A percentile compares a stretch with the other conserved stretches of the same genome.
phyloP scores from a whole-genome alignment of 2,888 invertebrate genomes.

The Lysandra bellargus region DNA sequence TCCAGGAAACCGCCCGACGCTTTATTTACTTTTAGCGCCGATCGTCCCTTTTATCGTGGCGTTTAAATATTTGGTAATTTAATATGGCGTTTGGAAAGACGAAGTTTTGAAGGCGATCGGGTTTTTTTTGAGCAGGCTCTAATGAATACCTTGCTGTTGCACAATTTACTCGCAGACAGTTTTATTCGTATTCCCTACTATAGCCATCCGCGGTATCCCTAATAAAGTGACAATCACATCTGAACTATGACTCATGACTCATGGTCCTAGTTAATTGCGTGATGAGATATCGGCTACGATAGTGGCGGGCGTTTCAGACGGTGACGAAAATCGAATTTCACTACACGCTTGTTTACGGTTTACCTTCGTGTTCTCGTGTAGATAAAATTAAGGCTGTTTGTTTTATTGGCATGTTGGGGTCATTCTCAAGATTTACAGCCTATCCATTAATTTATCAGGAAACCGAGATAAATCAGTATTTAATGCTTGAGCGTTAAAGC shows the following conservation, averaged over 20 bases:
- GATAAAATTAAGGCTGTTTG: constrained; percentile 26
- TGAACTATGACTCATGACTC: neutral
- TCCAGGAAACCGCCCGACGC: neutral
- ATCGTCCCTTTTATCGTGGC: constrained; percentile 13
- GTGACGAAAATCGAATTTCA: constrained; percentile 2
- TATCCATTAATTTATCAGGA: neutral
- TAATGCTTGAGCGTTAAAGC: neutral
- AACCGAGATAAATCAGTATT: neutral
- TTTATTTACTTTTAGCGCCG: constrained; percentile 1
- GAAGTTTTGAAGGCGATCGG: neutral
- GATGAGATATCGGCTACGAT: constrained; percentile 16
- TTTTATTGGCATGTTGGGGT: constrained; percentile 23
- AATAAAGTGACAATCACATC: neutral
- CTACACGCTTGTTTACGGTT: neutral
- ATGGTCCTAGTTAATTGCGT: neutral
- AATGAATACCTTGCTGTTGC: too few species aligned
- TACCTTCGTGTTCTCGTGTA: constrained; percentile 1
- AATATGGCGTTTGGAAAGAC: neutral
- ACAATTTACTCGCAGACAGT: too few species aligned
- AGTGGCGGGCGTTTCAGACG: neutral
- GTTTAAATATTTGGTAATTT: constrained; percentile 3
- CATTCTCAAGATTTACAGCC: neutral
- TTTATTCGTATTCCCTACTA: too few species aligned
- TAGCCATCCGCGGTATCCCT: too few species aligned
- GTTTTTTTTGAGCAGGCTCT: neutral